Evolutionary conservation across 2,888 invertebrate species (phyloP).

Genomic region (Boloria selene): DNA sequence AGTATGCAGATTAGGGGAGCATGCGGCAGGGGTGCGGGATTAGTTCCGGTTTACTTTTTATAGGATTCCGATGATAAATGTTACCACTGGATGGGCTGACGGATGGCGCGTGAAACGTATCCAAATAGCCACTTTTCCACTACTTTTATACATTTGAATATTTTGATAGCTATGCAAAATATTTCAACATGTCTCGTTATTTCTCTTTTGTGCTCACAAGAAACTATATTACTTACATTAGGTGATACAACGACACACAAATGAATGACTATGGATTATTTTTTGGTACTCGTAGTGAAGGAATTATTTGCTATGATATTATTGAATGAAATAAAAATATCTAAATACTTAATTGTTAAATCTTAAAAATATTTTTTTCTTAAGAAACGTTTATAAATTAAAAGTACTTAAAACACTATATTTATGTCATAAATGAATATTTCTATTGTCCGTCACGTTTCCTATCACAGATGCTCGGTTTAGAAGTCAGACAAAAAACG

Average conservation of each 20-base stretch:
- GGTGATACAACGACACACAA: too few relatives aligned
- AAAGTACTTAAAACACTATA: background rate
- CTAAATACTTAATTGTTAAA: too few relatives aligned
- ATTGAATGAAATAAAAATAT: too few relatives aligned
- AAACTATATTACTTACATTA: too few relatives aligned
- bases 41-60: constrained; percentile 80
- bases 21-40: constrained; percentile 62
- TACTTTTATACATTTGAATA: constrained; percentile 47
- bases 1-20: constrained; percentile 78
- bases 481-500: constrained; percentile 78
- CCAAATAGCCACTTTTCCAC: constrained; percentile 64
- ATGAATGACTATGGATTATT: too few relatives aligned
- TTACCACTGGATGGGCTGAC: constrained; percentile 66
- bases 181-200: constrained; percentile 30
- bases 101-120: constrained; percentile 78
- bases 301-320: too few relatives aligned
- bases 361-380: too few relatives aligned
- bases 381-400: too few relatives aligned
- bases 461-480: constrained; percentile 63
- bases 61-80: constrained; percentile 81
- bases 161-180: constrained; percentile 43
- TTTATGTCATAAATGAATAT: constrained; percentile 31
- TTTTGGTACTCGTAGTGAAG: too few relatives aligned
- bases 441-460: constrained; percentile 62
- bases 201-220: background rate